Base-by-base conservation (phyloP, 2,797 vertebrate genomes). In the Enteromius trimaculatus region DNA sequence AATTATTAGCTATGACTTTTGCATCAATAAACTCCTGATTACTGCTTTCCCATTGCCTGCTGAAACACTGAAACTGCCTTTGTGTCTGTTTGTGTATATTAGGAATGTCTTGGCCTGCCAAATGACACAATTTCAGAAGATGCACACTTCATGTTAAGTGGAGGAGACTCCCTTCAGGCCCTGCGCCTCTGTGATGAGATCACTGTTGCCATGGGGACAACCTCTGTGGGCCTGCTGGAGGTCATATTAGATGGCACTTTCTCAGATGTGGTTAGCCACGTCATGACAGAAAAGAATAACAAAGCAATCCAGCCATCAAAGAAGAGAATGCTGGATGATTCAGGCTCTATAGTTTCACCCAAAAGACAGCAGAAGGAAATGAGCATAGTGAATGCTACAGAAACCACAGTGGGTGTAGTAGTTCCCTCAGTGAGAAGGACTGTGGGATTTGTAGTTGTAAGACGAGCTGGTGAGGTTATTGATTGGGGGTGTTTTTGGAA, bases 101-200 rank as follows among this genome's bases (percentile, higher is more conserved):
- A 99, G 98, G 94, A 93, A 74, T 51, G 92, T 77, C 92, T 99
- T 0, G 91, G 92, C 88, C 91, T 96, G 14, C 83, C 91, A 6
- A 91, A 85, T 88, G 94, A 95, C 53, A 83, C 86, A 0, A 7
- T 97, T 68, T 85, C 93, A 1, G 90, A 94, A 66, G 93, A 96
- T 13, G 95, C 96, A 0, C 84, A 93, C 44, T 99, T 99, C 92
- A 89, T 98, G 77, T 91, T 93, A 74, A 96, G 95, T 31, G 98
- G 98, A 60, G 98, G 98, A 69, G 96, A 99, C 87, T 99, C 98
- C 82, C 90, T 99, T 53, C 97, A 96, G 90, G 95, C 96, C 0
- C 64, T 97, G 21, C 91, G 76, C 39, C 93, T 99, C 68, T 90
- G 88, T 34, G 94, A 92, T 80, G 95, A 97, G 91, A 90, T 99